A percentile compares a stretch with the other conserved stretches of the same genome.
Conservation (phyloP, 2,888 invertebrate species). For the Ephialtes manifestator region DNA sequence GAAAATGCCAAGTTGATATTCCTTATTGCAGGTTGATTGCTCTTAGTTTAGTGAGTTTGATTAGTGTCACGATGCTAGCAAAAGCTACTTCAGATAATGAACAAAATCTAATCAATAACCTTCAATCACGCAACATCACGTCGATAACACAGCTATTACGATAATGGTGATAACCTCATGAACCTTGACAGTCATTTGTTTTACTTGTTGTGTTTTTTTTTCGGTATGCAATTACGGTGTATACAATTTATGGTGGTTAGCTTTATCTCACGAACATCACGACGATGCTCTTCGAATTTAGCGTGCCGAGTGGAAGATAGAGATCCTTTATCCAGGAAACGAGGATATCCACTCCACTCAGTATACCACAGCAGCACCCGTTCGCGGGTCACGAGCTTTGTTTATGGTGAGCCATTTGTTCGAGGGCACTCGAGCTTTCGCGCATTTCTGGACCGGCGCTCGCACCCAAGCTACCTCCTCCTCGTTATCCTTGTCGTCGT, state of each 20-base stretch:
- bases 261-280: conserved; percentile 33
- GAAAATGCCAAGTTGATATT: too few species aligned
- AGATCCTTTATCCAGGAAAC: conserved; percentile 59
- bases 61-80: too few species aligned
- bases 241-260: conserved; percentile 1
- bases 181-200: not conserved
- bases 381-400: conserved; percentile 71
- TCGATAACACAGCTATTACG: not conserved
- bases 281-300: conserved; percentile 26
- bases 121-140: not conserved
- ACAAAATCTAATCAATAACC: not conserved
- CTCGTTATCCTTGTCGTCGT: conserved; percentile 65
- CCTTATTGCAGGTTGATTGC: too few species aligned
- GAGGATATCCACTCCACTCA: conserved; percentile 61
- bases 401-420: conserved; percentile 75
- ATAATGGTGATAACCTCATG: not conserved
- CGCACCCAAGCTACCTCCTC: conserved; percentile 48
- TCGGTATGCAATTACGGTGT: not conserved
- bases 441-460: conserved; percentile 46
- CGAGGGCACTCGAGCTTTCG: conserved; percentile 70
- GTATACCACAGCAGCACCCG: conserved; percentile 52
- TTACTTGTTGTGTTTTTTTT: not conserved
- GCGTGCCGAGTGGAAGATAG: conserved; percentile 34
- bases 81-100: too few species aligned
- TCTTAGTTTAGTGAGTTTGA: too few species aligned